Percentiles rank a stretch among this genome's conserved stretches.
These are phyloP conservation scores for Ischnus inquisitorius DNA, from an alignment of 2,888 invertebrate genomes.

Conservation along the genomic window DNA sequence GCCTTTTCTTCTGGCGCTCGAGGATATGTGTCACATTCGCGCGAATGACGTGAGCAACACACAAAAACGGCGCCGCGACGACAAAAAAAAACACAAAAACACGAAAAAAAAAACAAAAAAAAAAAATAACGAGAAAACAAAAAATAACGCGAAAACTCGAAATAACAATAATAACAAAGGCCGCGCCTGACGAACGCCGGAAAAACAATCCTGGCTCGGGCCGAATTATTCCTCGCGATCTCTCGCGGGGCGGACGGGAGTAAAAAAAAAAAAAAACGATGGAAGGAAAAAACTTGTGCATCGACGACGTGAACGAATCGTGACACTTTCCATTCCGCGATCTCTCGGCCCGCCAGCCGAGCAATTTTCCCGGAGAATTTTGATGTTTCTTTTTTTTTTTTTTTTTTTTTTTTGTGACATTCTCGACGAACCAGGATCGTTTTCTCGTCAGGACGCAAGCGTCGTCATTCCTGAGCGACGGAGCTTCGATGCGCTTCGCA, in stretches of 20 bases:
- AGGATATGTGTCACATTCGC: constrained; percentile 78
- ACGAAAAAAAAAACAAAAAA: too few species aligned
- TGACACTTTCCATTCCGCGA: constrained; percentile 8
- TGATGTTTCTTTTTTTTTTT: background rate
- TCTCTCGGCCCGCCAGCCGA: background rate
- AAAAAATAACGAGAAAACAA: too few species aligned
- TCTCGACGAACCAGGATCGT: too few species aligned
- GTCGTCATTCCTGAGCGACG: too few species aligned
- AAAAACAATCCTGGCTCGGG: background rate
- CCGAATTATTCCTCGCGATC: background rate
- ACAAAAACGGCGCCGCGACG: constrained; percentile 11
- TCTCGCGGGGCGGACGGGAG: background rate
- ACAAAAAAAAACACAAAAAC: too few species aligned
- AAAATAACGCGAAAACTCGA: too few species aligned
- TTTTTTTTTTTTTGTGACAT: too few species aligned
- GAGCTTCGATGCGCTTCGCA: too few species aligned
- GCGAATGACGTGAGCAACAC: constrained; percentile 74
- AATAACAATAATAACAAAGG: background rate
- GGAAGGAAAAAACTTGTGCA: background rate
- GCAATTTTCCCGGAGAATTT: background rate
- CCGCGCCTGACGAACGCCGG: background rate
- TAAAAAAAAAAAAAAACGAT: background rate
- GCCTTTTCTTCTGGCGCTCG: constrained; percentile 73
- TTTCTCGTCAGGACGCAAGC: too few species aligned
- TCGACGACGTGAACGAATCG: background rate